These are phyloP conservation scores for Ptiloglossa arizonensis DNA, from an alignment of 1,140 invertebrate genomes.

Conservation along the genomic window DNA sequence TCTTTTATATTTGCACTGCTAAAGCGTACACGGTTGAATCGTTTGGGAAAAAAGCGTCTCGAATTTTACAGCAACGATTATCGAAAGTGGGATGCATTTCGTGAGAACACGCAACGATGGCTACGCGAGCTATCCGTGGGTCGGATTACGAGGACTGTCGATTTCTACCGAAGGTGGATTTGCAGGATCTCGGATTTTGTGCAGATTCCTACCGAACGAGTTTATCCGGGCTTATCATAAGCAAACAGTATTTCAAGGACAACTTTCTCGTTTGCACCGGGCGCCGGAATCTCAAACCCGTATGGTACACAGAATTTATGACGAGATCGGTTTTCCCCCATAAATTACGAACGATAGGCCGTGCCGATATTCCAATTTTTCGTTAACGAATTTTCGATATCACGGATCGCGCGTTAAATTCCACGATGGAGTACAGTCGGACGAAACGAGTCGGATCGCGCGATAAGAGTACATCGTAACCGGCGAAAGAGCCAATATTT, in stretches of 20 bases:
- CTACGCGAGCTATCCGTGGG: neutral
- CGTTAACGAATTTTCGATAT: neutral
- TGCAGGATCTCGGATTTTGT: conserved; percentile 15
- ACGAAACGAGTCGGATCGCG: no score
- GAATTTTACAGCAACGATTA: conserved; percentile 21
- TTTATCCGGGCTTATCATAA: conserved; percentile 45
- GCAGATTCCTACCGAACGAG: conserved; percentile 26
- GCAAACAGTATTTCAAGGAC: conserved; percentile 17
- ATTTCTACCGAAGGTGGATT: conserved; percentile 28
- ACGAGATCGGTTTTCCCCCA: neutral
- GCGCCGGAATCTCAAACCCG: neutral
- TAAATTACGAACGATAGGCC: neutral
- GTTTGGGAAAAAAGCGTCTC: neutral
- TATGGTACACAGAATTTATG: neutral
- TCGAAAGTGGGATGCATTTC: conserved; percentile 35
- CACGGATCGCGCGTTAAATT: no score
- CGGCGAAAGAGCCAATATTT: neutral
- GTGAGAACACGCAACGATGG: neutral
- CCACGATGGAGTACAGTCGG: no score
- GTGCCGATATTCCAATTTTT: no score
- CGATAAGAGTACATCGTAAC: neutral
- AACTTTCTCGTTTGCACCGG: conserved; percentile 31
- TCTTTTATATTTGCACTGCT: conserved; percentile 35
- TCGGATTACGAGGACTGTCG: conserved; percentile 25
- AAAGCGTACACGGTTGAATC: neutral